phyloP scores from a whole-genome alignment of 2,113 vertebrate species.

The Galbula dea region DNA sequence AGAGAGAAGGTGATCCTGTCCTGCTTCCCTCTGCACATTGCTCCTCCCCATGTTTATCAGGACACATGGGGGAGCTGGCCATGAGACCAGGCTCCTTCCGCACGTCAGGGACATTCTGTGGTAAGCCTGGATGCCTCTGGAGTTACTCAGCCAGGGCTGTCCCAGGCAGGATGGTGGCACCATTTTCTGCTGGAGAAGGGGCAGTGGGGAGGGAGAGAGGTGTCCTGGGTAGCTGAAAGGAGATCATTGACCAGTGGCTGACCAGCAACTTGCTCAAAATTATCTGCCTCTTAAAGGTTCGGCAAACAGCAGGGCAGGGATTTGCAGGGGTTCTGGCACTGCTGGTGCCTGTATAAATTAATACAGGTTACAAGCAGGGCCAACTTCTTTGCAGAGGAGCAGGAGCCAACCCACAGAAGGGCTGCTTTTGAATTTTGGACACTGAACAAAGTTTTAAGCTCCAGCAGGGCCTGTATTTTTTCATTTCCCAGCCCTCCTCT shows the following conservation, averaged over 20 bases:
- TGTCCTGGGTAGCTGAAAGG: neutral
- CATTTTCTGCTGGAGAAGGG: neutral
- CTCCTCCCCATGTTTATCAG: neutral
- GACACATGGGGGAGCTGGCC: neutral
- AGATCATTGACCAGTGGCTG: neutral
- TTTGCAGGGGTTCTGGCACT: neutral
- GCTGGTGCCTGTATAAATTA: slow-evolving; percentile 25
- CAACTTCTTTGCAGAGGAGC: slow-evolving; percentile 31
- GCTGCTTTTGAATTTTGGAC: slow-evolving; percentile 45
- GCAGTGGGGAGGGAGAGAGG: neutral
- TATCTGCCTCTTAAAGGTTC: neutral
- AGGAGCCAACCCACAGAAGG: slow-evolving; percentile 42
- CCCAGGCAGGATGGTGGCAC: neutral
- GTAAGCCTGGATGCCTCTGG: neutral
- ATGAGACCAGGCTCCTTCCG: neutral
- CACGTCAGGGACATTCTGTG: slow-evolving; percentile 17
- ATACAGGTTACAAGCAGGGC: slow-evolving; percentile 14
- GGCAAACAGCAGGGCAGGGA: neutral
- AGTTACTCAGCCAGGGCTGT: neutral
- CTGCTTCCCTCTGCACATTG: accelerated
- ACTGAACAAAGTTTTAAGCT: slow-evolving; percentile 29
- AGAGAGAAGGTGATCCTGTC: neutral
- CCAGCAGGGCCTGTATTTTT: neutral
- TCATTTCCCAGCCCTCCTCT: slow-evolving; percentile 2
- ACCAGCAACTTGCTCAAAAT: neutral